These are phyloP conservation scores for Dryas iulia DNA, from an alignment of 1,140 invertebrate genomes.

Conservation along the genomic window DNA sequence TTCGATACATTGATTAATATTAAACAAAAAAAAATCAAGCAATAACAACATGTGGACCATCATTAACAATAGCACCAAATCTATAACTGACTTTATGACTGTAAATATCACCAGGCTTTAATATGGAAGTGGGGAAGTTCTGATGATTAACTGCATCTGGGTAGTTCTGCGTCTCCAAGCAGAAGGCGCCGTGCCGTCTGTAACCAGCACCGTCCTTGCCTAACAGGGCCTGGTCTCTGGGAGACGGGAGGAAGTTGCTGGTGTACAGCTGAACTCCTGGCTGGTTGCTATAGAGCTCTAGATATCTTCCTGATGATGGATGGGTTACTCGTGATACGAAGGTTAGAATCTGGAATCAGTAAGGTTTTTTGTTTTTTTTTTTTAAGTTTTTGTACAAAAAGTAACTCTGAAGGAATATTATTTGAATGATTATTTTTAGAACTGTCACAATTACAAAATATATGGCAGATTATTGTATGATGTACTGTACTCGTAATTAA, in stretches of 20 bases:
- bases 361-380: neutral
- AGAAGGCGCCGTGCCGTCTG: conserved; percentile 90
- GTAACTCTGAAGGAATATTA: too few relatives aligned
- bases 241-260: conserved; percentile 86
- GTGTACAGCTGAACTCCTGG: conserved; percentile 96
- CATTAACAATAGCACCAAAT: conserved; percentile 67
- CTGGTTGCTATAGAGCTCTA: conserved; percentile 92
- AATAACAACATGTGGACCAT: conserved; percentile 37
- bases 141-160: conserved; percentile 94
- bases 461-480: too few relatives aligned
- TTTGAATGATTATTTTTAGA: too few relatives aligned
- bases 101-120: conserved; percentile 88
- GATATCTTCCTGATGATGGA: conserved; percentile 84
- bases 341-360: conserved; percentile 47
- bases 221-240: conserved; percentile 67
- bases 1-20: neutral
- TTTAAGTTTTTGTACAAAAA: too few relatives aligned
- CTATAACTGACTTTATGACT: conserved; percentile 82
- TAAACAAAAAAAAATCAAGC: neutral
- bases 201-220: conserved; percentile 88
- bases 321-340: conserved; percentile 83
- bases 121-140: conserved; percentile 87
- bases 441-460: too few relatives aligned
- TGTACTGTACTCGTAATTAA: too few relatives aligned
- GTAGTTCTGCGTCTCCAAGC: conserved; percentile 95